These are phyloP conservation scores for Bombylius discolor DNA, from an alignment of 2,888 invertebrate species.

Conservation along the genomic window DNA sequence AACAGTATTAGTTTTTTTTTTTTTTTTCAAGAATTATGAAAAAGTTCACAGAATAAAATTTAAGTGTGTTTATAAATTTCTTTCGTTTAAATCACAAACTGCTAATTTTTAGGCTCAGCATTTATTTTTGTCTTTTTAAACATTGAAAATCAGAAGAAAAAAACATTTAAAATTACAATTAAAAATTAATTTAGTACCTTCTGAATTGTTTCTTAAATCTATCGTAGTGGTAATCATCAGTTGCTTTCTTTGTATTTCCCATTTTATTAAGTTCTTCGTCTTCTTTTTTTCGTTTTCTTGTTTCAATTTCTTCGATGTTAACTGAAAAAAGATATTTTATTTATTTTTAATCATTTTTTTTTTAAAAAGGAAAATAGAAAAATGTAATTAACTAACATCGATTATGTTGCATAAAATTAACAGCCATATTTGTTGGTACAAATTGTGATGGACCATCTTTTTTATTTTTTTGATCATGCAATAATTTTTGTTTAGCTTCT, in stretches of 20 bases:
- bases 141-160: too few relatives aligned
- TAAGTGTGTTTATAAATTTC: too few relatives aligned
- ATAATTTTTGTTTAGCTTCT: slow-evolving; percentile 85
- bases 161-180: too few relatives aligned
- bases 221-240: slow-evolving; percentile 95
- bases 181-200: slow-evolving; percentile 45
- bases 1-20: too few relatives aligned
- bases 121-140: too few relatives aligned
- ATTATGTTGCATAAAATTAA: slow-evolving; percentile 95
- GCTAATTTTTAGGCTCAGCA: too few relatives aligned
- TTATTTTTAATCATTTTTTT: neutral
- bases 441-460: slow-evolving; percentile 89
- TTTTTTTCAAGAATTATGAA: too few relatives aligned
- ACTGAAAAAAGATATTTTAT: slow-evolving; percentile 41
- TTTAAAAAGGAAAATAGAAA: neutral
- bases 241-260: slow-evolving; percentile 75
- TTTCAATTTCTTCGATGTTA: slow-evolving; percentile 64
- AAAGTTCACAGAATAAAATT: too few relatives aligned
- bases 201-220: slow-evolving; percentile 92
- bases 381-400: slow-evolving; percentile 51
- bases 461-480: slow-evolving; percentile 80
- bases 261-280: slow-evolving; percentile 41
- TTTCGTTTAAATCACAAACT: too few relatives aligned
- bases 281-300: slow-evolving; percentile 37
- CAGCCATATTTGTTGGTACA: slow-evolving; percentile 96